Base-by-base conservation (phyloP, 2,797 vertebrate species). In the Chromobotia macracanthus region DNA sequence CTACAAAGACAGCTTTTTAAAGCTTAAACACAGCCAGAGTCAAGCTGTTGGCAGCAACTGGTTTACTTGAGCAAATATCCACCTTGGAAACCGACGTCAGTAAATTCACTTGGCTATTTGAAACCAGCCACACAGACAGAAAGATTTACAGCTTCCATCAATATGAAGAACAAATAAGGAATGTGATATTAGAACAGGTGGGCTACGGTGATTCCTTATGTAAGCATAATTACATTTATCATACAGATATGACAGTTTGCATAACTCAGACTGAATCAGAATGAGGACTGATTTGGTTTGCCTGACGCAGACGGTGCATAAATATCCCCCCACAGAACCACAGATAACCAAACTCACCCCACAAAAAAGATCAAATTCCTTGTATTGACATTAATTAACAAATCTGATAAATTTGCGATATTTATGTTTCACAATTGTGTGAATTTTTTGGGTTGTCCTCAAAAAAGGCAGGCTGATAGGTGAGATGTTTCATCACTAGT, bases 141-240 rank as follows among this genome's bases (percentile, higher is more conserved):
- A 67, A 79, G 31, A 56, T 51, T 64, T 75, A 48, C 56, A 66
- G 63, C 38, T 71, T 55, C 41, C 25, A 21, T 51, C 61, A 71
- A 74, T 85, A 75, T 75, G 84, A 72, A 68, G 63, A 86, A 82
- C 55, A 81, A 84, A 79, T 50, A 75, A 3, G 85, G 87, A 85
- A 92, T 85, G 84, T 23, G 83, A 90, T 90, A 83, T 81, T 73
- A 55, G 66, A 83, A 74, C 67, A 46, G 78, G 75, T 83, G 79
- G 84, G 3, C 1, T 63, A 80, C 79, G 35, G 60, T 23, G 75
- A 82, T 64, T 82, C 85, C 82, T 51, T 79, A 71, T 89, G 84
- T 86, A 68, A 86, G 79, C 85, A 85, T 91, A 91, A 93, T 91
- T 83, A 69, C 72, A 89, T 92, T 90, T 87, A 83, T 87, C 85